A percentile compares a stretch with the other conserved stretches of the same genome.
Conservation (phyloP, 2,113 vertebrate genomes). For the Microtus montanus region DNA sequence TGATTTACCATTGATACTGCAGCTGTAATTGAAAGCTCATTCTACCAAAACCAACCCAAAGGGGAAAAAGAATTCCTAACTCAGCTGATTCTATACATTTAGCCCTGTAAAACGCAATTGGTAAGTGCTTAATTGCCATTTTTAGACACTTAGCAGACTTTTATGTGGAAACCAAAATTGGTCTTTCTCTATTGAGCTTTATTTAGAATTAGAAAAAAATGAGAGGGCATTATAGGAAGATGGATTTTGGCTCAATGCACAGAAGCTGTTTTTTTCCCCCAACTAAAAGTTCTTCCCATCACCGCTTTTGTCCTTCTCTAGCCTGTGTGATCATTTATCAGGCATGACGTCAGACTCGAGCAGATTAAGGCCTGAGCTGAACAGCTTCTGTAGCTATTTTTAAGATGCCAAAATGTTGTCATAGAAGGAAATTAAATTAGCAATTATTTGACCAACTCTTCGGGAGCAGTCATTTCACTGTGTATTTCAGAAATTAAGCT, state of each 20-base stretch:
- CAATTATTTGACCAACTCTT: background rate
- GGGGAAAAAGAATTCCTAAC: background rate
- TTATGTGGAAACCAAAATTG: constrained; percentile 63
- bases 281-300: background rate
- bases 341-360: background rate
- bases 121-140: constrained; percentile 18
- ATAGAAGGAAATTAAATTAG: background rate
- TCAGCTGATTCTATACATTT: constrained; percentile 51
- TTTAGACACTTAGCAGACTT: constrained; percentile 68
- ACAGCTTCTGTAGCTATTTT: background rate
- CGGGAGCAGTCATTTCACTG: background rate
- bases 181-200: constrained; percentile 20
- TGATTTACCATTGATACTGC: background rate
- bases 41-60: constrained; percentile 36
- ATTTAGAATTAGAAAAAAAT: constrained; percentile 54
- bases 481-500: background rate
- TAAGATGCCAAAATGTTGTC: background rate
- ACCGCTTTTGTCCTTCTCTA: background rate
- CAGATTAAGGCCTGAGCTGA: background rate
- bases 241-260: background rate
- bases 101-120: constrained; percentile 43
- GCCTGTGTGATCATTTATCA: background rate
- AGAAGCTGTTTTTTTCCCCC: background rate
- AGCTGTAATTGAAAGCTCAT: constrained; percentile 16
- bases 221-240: background rate